phyloP scores from a whole-genome alignment of 2,888 invertebrate genomes.

The Calliscelio sp. region DNA sequence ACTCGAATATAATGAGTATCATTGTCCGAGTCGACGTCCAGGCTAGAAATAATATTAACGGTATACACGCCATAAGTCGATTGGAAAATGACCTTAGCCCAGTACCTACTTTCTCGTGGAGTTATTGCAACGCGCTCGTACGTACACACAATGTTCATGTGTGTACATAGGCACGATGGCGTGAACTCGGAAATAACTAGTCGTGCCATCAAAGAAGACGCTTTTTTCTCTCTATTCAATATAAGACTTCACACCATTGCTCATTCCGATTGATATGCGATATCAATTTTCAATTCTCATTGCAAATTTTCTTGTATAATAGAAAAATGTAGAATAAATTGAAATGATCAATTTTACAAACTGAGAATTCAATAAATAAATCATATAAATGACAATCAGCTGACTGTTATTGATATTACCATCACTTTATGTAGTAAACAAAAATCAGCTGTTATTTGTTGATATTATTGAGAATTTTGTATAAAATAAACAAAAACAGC shows the following conservation, averaged over 20 bases:
- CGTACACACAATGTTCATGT: conserved; percentile 6
- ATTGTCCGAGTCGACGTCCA: conserved; percentile 48
- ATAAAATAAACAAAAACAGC: too few species aligned
- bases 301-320: background rate
- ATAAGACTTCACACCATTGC: conserved; percentile 33
- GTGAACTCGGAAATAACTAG: conserved; percentile 61
- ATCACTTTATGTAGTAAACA: too few species aligned
- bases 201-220: conserved; percentile 53
- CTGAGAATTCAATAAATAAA: too few species aligned
- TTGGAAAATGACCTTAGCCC: conserved; percentile 73
- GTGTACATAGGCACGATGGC: conserved; percentile 18
- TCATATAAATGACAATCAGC: too few species aligned
- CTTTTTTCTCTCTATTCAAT: conserved; percentile 42
- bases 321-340: too few species aligned
- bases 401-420: too few species aligned
- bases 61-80: conserved; percentile 63
- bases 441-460: too few species aligned
- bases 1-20: conserved; percentile 47
- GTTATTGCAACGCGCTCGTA: conserved; percentile 42
- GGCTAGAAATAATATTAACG: conserved; percentile 65
- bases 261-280: conserved; percentile 32
- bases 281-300: conserved; percentile 13
- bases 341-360: too few species aligned
- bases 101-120: conserved; percentile 70
- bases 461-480: too few species aligned